Base-by-base conservation (phyloP, 2,113 vertebrate genomes). In the Haemorhous mexicanus region DNA sequence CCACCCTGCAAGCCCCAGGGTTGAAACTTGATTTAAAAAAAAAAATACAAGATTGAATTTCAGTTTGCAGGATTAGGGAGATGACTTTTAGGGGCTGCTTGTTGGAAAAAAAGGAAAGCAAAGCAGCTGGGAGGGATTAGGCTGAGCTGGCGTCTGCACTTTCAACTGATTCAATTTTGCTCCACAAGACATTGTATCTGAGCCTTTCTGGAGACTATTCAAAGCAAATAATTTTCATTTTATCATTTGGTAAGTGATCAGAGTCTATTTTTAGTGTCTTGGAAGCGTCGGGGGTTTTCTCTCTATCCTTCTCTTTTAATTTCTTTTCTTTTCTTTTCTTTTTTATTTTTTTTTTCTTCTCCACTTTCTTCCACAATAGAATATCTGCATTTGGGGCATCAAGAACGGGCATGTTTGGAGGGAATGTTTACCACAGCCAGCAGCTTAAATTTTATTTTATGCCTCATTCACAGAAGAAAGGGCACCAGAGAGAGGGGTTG, bases 101-200 rank as follows among this genome's bases (percentile, higher is more conserved):
- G 95, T 90, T 97, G 94, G 94, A 96, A 94, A 96, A 97, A 96
- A 97, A 96, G 93, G 94, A 95, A 96, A 97, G 95, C 94, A 96
- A 96, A 97, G 97, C 96, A 97, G 97, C 97, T 98, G 98, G 97
- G 97, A 97, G 97, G 97, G 97, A 98, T 98, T 97, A 97, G 93
- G 91, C 90, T 93, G 93, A 97, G 94, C 95, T 96, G 96, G 95
- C 89, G 88, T 97, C 97, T 97, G 96, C 95, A 96, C 97, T 97
- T 98, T 96, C 96, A 97, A 97, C 96, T 95, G 94, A 97, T 97
- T 97, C 97, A 95, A 96, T 96, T 97, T 97, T 97, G 94, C 94
- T 97, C 88, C 94, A 97, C 94, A 97, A 97, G 96, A 97, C 95
- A 97, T 96, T 97, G 96, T 97, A 97, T 97, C 95, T 97, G 94